These are phyloP conservation scores for Pyrrhosoma nymphula DNA, from an alignment of 2,888 invertebrate species.

Conservation along the genomic window DNA sequence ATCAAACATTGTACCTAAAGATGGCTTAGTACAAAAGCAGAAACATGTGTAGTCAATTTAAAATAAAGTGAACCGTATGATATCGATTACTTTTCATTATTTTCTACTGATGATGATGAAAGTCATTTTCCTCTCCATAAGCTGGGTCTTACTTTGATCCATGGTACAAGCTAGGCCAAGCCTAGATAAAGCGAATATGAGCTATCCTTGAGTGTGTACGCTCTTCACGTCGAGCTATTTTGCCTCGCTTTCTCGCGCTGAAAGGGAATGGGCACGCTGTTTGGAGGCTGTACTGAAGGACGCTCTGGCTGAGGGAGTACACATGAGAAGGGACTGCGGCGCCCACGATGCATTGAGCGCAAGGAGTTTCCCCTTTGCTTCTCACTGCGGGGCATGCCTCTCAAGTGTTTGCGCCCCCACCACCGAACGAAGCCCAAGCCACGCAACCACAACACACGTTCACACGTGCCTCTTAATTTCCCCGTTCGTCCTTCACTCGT, in stretches of 20 bases:
- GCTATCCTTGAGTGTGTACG: not conserved
- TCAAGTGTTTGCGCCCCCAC: not conserved
- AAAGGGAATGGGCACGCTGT: not conserved
- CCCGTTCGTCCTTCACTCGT: not conserved
- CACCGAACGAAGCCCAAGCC: not conserved
- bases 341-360: not conserved
- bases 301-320: not conserved
- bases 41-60: too few species aligned
- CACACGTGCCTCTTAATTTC: not conserved
- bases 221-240: not conserved
- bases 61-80: too few species aligned
- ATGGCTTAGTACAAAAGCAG: too few species aligned
- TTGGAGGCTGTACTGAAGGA: not conserved
- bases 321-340: not conserved
- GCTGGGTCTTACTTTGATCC: too few species aligned
- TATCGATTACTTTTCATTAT: too few species aligned
- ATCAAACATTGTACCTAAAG: too few species aligned
- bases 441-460: not conserved
- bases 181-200: not conserved
- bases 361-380: not conserved
- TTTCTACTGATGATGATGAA: too few species aligned
- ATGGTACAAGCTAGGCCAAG: not conserved
- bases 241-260: not conserved
- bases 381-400: not conserved
- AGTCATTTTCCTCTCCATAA: too few species aligned